Percentiles rank a stretch among this genome's conserved stretches.
Conservation (phyloP, 1,140 invertebrate genomes). For the Paracyclopina nana region DNA sequence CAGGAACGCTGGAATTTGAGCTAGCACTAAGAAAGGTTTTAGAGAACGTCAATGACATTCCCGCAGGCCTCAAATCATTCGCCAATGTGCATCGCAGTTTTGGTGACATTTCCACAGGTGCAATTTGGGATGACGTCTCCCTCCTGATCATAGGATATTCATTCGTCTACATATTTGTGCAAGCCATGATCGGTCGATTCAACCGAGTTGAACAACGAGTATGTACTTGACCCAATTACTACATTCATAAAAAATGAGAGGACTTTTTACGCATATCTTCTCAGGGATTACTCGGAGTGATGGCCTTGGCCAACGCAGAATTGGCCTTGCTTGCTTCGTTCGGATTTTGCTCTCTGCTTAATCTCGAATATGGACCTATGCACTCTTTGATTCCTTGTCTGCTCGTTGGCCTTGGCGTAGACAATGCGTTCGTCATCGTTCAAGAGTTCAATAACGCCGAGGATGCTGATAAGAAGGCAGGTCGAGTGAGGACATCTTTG, state of each 20-base stretch:
- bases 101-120: slow-evolving; percentile 20
- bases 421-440: slow-evolving; percentile 61
- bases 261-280: not conserved
- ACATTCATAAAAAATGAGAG: not conserved
- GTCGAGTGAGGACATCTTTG: slow-evolving; percentile 20
- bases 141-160: slow-evolving; percentile 33
- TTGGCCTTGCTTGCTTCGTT: slow-evolving; percentile 47
- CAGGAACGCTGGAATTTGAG: slow-evolving; percentile 3
- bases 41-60: not conserved
- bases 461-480: slow-evolving; percentile 22
- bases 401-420: slow-evolving; percentile 53
- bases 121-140: slow-evolving; percentile 31
- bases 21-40: not conserved
- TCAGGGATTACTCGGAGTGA: slow-evolving; percentile 34
- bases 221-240: not conserved
- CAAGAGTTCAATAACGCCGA: slow-evolving; percentile 25
- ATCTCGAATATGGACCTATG: slow-evolving; percentile 53
- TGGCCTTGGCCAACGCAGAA: slow-evolving; percentile 47
- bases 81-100: slow-evolving; percentile 8
- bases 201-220: slow-evolving; percentile 34
- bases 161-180: slow-evolving; percentile 34
- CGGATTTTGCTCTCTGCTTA: slow-evolving; percentile 47
- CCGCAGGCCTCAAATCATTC: not conserved
- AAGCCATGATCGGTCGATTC: slow-evolving; percentile 32
- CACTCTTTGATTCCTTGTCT: slow-evolving; percentile 60